Conservation (phyloP, 2,888 invertebrate species). For the Drosophila limbata region DNA sequence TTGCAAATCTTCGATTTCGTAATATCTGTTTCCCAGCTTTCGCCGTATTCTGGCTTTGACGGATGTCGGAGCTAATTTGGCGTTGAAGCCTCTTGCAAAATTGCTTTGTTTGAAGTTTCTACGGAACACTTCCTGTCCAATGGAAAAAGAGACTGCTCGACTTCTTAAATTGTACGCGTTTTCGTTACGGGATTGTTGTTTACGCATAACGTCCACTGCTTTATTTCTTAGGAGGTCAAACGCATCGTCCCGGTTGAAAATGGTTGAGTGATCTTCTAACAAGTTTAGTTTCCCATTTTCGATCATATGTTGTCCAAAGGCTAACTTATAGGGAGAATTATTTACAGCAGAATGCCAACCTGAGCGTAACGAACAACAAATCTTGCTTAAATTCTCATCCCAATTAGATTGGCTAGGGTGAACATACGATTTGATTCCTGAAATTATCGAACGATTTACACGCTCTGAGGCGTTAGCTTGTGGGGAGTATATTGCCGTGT, state of each 20-base stretch:
- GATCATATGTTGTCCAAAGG: slow-evolving; percentile 3
- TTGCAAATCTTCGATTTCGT: too few relatives aligned
- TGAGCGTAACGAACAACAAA: background rate
- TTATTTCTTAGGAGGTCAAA: too few relatives aligned
- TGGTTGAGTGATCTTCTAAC: background rate
- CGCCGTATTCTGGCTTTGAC: background rate
- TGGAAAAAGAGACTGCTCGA: too few relatives aligned
- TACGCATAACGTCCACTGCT: too few relatives aligned
- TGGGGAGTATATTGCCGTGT: slow-evolving; percentile 8
- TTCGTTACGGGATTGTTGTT: too few relatives aligned
- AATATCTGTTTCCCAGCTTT: too few relatives aligned
- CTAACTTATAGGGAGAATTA: background rate
- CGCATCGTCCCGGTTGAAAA: background rate
- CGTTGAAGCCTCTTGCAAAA: background rate
- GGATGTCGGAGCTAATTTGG: background rate
- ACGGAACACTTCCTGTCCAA: background rate
- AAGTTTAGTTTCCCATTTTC: background rate
- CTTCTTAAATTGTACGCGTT: too few relatives aligned
- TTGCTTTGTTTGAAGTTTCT: background rate
- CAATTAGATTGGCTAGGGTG: background rate
- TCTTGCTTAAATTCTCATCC: slow-evolving; percentile 4
- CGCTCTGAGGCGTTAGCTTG: slow-evolving; percentile 17
- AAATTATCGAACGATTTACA: slow-evolving; percentile 10
- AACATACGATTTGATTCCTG: slow-evolving; percentile 9
- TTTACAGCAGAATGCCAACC: background rate